Evolutionary conservation across 2,888 invertebrate species (phyloP), one percentile per base, ranked within the genome.

Genomic region (Diabrotica balteata): DNA sequence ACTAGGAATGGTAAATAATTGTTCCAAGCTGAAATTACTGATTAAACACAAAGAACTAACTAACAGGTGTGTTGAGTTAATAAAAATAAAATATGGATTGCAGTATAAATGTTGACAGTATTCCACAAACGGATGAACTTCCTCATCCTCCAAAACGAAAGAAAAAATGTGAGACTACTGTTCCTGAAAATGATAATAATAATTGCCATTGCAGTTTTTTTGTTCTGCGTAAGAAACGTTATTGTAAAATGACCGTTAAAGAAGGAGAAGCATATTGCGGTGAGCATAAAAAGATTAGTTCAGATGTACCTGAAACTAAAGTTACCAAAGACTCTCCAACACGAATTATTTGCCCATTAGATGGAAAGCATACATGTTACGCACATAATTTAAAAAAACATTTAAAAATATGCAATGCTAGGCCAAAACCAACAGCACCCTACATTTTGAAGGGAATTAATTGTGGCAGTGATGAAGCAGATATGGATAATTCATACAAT

Each of bases 171-270:
- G 32, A 32, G 32, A 2, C 32, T 32, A 32, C 32, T 32, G 32
- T 32, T 32, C 5, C 32, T 32, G 55, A 45, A 8, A 9, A 7
- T 11, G 44, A 44, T 57, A 42, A 55, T 11, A 7, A 8, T n/a
- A 43, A 10, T 55, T 10, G 10, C 43, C 55, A 63, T 46, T 91
- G 91, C 76, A 87, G 88, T 66, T 88, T 86, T 82, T 93, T 88
- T 80, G 90, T 93, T 0, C 77, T 86, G 47, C 86, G 91, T 43
- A 93, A 93, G 76, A 91, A 91, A 78, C 87, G 93, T 3, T 88
- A 87, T 71, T 93, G 93, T 78, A 90, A 91, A 73, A 93, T 93
- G 92, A 88, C 90, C 0, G 89, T 91, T 7, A 88, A 88, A 70
- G 85, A 87, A n/a, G 91, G 90, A 0, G 87, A 87, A 22, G 84